Evolutionary conservation across 2,113 vertebrate species (phyloP).

Genomic region (Nipponia nippon): DNA sequence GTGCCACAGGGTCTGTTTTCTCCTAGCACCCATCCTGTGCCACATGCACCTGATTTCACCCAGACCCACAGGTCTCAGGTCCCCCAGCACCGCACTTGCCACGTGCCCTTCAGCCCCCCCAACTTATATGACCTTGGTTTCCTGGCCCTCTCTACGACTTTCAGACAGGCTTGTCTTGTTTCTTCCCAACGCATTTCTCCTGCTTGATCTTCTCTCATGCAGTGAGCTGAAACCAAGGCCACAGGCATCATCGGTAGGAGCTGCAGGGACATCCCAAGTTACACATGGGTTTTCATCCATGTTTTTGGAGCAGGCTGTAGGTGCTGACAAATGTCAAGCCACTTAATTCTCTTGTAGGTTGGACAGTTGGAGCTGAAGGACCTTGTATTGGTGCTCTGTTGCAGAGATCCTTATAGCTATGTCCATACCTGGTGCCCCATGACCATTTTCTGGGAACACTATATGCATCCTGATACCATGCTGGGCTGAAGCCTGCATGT

Average conservation of each 20-base stretch:
- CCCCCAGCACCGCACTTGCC: neutral
- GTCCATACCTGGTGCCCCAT: neutral
- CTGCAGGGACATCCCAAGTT: neutral
- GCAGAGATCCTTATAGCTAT: neutral
- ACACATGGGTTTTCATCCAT: neutral
- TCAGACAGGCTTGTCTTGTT: neutral
- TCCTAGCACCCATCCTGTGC: neutral
- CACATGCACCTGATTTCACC: neutral
- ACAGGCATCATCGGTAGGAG: neutral
- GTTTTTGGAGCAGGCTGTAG: neutral
- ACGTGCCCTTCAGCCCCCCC: neutral
- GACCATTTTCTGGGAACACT: neutral
- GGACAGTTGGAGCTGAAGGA: neutral
- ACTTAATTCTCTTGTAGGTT: neutral
- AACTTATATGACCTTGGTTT: neutral
- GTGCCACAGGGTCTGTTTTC: neutral
- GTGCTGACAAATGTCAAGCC: neutral
- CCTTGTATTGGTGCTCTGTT: neutral
- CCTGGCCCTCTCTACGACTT: neutral
- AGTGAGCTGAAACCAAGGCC: neutral
- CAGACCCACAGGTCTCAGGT: fast-evolving
- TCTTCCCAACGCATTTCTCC: neutral
- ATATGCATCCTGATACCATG: neutral
- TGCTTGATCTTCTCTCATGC: neutral
- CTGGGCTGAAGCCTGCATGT: neutral